Base-by-base conservation (phyloP, 2,888 invertebrate genomes). In the Chloromyia formosa region DNA sequence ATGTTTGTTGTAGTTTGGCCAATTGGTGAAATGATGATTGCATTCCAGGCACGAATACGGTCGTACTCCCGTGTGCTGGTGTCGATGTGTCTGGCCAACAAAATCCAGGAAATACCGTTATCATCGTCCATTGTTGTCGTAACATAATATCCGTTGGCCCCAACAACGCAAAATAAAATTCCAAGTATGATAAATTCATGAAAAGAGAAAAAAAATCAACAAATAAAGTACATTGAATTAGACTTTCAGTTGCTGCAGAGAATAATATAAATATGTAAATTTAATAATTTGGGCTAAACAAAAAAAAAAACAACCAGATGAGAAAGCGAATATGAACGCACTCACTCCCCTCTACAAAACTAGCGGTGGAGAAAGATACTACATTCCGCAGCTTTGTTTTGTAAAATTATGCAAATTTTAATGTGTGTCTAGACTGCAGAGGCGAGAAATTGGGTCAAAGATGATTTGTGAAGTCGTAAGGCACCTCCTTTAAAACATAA, bases 1-100 rank as follows among this genome's bases (percentile, higher is more conserved):
- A 81, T 93, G 93, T 79, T 93, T 93, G 80, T 93, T 93, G 80
- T 92, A 93, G 84, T 93, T 93, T 0, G 93, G 92, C 93, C 93
- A 93, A 81, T 93, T 93, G 0, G 93, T 92, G 78, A 93, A 93
- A 80, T 92, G 89, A 81, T 90, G 90, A 74, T 90, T 89, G 80
- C 93, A 94, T 77, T 90, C 89, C 45, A 89, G 83, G 79, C 93
- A 94, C 0, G 90, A 89, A 81, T 93, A 93, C 0, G 93, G 93
- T 42, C 92, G 88, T 49, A 90, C 91, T 0, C 89, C 90, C 0
- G 90, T 91, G 78, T 93, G 93, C 78, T 91, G 91, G 14, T 92
- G 84, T 75, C 91, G 88, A 81, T 93, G 93, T n/a, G 91, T 89
- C 87, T 88, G 23, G 62, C 35, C 14, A 78, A 40, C 75, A 77